phyloP scores from a whole-genome alignment of 2,888 invertebrate genomes.

The Patella caerulea region DNA sequence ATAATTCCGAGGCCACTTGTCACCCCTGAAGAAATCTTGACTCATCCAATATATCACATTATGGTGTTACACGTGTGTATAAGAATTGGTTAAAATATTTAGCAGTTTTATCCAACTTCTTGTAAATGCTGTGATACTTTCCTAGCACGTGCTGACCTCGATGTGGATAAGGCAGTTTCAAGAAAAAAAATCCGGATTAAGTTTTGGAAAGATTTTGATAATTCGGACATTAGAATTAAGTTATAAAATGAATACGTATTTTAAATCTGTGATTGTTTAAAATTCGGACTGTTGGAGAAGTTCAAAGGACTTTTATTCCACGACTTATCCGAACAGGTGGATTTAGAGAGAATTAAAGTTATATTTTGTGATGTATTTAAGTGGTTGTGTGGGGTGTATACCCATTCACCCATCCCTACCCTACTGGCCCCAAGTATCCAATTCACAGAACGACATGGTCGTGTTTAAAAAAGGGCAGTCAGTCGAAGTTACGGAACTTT shows the following conservation, averaged over 20 bases:
- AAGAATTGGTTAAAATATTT: slow-evolving; percentile 7
- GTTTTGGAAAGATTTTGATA: background rate
- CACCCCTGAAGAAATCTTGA: background rate
- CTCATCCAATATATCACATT: slow-evolving; percentile 7
- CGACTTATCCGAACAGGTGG: no score
- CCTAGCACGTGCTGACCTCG: no score
- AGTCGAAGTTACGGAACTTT: slow-evolving; percentile 22
- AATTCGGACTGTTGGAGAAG: background rate
- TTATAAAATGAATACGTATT: background rate
- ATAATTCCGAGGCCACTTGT: no score
- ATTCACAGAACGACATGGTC: slow-evolving; percentile 1
- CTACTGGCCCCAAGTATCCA: slow-evolving; percentile 16
- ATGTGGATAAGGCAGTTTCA: no score
- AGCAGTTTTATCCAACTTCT: slow-evolving; percentile 4
- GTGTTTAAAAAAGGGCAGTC: slow-evolving; percentile 22
- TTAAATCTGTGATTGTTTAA: background rate
- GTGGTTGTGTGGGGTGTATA: slow-evolving; percentile 22
- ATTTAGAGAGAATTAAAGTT: no score
- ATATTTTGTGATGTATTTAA: slow-evolving; percentile 20
- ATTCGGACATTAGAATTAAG: background rate
- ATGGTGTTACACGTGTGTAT: slow-evolving; percentile 4
- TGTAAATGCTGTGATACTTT: background rate
- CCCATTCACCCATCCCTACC: background rate
- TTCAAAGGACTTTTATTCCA: no score
- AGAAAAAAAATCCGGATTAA: background rate